These are phyloP conservation scores for Heterochromis multidens DNA, from an alignment of 2,113 vertebrate species.

Conservation along the genomic window DNA sequence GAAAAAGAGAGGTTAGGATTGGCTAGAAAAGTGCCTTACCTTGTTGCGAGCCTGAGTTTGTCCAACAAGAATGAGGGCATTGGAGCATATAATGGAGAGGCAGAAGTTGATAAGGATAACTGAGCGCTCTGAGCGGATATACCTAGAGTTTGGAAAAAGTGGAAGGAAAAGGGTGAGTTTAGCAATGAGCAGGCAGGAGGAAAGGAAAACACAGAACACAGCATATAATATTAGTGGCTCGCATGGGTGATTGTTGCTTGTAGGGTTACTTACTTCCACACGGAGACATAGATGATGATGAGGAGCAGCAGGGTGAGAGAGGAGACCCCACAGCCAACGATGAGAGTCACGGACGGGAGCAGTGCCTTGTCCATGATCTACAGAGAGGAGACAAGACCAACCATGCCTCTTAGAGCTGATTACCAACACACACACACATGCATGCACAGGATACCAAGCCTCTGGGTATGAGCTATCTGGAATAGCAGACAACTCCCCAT, in stretches of 20 bases:
- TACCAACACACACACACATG: neutral
- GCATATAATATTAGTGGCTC: neutral
- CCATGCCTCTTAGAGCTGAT: constrained; percentile 37
- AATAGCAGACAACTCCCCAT: constrained; percentile 62
- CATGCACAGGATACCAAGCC: neutral
- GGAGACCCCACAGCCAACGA: constrained; percentile 97
- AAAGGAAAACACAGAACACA: neutral
- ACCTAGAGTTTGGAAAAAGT: constrained; percentile 75
- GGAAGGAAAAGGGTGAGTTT: neutral
- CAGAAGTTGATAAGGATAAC: constrained; percentile 99
- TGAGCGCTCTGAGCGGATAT: constrained; percentile 95
- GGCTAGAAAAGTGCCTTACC: constrained; percentile 68
- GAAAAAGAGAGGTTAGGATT: neutral
- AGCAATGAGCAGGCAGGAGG: neutral
- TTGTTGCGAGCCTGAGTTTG: constrained; percentile 98
- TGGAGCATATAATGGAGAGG: constrained; percentile 97
- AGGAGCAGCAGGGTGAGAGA: constrained; percentile 94
- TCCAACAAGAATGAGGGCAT: constrained; percentile 92
- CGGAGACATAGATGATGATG: constrained; percentile 98
- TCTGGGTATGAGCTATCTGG: constrained; percentile 47
- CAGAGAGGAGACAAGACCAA: constrained; percentile 60
- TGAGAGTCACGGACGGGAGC: constrained; percentile 96
- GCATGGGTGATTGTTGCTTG: neutral
- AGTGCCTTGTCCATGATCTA: constrained; percentile 93
- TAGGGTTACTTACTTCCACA: constrained; percentile 89